A percentile compares a stretch with the other conserved stretches of the same genome.
Conservation (phyloP, 2,888 invertebrate species). For the Drosophila dives region DNA sequence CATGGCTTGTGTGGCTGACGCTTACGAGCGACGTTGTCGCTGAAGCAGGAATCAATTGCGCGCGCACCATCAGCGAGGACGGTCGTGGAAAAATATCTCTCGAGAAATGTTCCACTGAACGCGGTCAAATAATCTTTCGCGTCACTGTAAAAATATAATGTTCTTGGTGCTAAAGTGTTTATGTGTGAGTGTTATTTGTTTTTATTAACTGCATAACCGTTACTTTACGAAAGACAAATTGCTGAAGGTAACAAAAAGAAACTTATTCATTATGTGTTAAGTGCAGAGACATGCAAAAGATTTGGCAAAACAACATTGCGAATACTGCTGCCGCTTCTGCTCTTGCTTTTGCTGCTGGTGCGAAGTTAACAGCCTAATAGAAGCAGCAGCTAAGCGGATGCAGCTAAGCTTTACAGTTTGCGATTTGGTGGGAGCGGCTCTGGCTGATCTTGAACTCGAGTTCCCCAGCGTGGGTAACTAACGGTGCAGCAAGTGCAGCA, state of each 20-base stretch:
- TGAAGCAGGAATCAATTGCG: conserved; percentile 83
- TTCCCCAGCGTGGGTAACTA: conserved; percentile 52
- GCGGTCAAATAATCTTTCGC: conserved; percentile 39
- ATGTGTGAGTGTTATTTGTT: conserved; percentile 48
- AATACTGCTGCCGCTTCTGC: conserved; percentile 19
- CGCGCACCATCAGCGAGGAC: conserved; percentile 80
- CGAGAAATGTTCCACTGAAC: conserved; percentile 12
- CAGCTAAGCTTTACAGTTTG: conserved; percentile 21
- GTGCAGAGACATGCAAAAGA: conserved; percentile 64
- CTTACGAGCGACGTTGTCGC: conserved; percentile 66
- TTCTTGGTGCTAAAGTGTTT: conserved; percentile 37
- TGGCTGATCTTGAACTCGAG: conserved; percentile 71
- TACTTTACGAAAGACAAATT: conserved; percentile 53
- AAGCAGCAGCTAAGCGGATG: conserved; percentile 37
- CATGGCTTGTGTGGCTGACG: conserved; percentile 49
- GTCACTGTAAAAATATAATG: conserved; percentile 35
- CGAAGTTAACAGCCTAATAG: conserved; percentile 33
- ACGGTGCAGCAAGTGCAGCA: conserved; percentile 72
- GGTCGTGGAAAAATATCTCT: conserved; percentile 70
- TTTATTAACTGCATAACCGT: conserved; percentile 66
- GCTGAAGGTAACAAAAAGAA: conserved; percentile 50
- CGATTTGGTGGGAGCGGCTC: conserved; percentile 65
- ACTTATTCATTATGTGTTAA: conserved; percentile 64
- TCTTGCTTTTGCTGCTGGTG: conserved; percentile 15
- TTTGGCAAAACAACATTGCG: conserved; percentile 59